A percentile compares a stretch with the other conserved stretches of the same genome.
These are phyloP conservation scores for Chaetogeoica ovagalla DNA, from an alignment of 2,888 invertebrate species.

Conservation along the genomic window DNA sequence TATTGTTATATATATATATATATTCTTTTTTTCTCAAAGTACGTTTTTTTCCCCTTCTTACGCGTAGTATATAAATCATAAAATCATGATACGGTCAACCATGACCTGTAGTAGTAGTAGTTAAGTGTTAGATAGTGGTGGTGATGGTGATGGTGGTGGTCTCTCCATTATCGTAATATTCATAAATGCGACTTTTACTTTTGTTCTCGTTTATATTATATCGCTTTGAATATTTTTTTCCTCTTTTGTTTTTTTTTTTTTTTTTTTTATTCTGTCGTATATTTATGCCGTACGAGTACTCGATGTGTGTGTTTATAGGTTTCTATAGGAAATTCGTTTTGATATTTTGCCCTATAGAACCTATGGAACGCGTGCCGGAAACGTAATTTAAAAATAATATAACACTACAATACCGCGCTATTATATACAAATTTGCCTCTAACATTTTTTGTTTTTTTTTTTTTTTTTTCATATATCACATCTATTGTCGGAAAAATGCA, in stretches of 20 bases:
- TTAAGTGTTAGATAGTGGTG: too few relatives aligned
- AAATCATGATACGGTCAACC: conserved; percentile 40
- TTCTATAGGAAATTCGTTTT: conserved; percentile 44
- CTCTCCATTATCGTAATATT: not conserved
- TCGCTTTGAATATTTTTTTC: too few relatives aligned
- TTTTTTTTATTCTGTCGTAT: too few relatives aligned
- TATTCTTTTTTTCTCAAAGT: too few relatives aligned
- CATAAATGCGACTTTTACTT: conserved; percentile 25
- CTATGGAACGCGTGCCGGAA: conserved; percentile 16
- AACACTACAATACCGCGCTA: not conserved
- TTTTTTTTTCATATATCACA: not conserved
- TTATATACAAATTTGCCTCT: not conserved
- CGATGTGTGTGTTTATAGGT: conserved; percentile 2
- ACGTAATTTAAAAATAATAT: not conserved
- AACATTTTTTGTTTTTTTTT: too few relatives aligned
- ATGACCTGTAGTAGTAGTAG: too few relatives aligned
- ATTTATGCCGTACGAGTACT: too few relatives aligned
- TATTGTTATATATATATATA: not conserved
- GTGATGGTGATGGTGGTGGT: not conserved
- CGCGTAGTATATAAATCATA: not conserved
- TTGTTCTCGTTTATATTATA: not conserved
- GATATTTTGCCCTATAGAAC: conserved; percentile 49
- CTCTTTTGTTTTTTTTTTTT: too few relatives aligned
- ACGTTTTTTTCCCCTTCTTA: not conserved
- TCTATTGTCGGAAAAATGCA: conserved; percentile 27